Evolutionary conservation across 2,888 invertebrate species (phyloP), one percentile per base, ranked within the genome.

Genomic region (Cyrtodaria siliqua): DNA sequence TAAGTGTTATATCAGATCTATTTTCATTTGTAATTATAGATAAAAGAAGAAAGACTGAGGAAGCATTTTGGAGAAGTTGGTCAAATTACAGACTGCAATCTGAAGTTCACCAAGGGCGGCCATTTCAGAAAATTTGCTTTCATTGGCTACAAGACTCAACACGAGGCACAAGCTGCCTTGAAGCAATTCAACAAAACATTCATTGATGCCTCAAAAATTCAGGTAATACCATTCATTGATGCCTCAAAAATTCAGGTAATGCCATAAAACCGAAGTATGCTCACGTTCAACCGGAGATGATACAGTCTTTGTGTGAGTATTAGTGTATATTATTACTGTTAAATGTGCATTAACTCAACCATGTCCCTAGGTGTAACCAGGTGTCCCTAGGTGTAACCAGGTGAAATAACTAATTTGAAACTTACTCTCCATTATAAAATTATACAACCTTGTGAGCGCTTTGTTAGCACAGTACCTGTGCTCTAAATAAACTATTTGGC

Each of bases 101-200:
- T 99, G 8, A 99, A 99, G 92, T 98, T 96, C 90, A 97, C 97
- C 0, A 95, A 96, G 86, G 96, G 97, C 94, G 98, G 99, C 9
- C 96, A 96, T 91, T 99, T 99, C 92, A 95, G 99, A 72, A 96
- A 96, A 88, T 99, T 99, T 94, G 97, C 96, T 3, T 99, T 99
- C 91, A 94, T 99, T 85, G 99, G 99, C 8, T 99, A 95, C 92
- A 96, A 96, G 90, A 95, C 94, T 24, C 96, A 96, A 77, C 95
- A 96, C 56, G 96, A 97, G 90, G 98, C 98, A 0, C 90, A 95
- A 56, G 94, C 94, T 38, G 99, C 99, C 0, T 94, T 95, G 38
- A 94, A 96, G 20, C 95, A 96, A 90, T 97, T 97, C 84, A 95
- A 99, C 93, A 96, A 96, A 71, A 96, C 97, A 1, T 98, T 95